Evolutionary conservation across 2,888 invertebrate genomes (phyloP).

Genomic region (Cepaea hortensis): DNA sequence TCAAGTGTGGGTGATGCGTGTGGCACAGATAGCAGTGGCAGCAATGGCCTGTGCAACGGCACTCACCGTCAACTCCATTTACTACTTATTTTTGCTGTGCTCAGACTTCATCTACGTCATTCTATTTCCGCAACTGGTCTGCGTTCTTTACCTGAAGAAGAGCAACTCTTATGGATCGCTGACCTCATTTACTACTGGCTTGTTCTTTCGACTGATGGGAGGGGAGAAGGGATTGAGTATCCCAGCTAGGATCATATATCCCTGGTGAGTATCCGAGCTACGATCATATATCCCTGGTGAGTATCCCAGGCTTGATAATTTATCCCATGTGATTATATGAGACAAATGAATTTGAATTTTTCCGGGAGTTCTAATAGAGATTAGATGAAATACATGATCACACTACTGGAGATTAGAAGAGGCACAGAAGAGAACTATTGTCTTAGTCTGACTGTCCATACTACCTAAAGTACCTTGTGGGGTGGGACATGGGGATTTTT

Average conservation of each 20-base stretch:
- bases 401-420: too few species aligned
- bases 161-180: slow-evolving; percentile 98
- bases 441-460: too few species aligned
- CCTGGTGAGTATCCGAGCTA: slow-evolving; percentile 44
- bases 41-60: slow-evolving; percentile 92
- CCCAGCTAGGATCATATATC: slow-evolving; percentile 33
- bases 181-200: slow-evolving; percentile 70
- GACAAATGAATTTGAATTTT: too few species aligned
- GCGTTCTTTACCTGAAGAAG: slow-evolving; percentile 95
- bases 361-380: too few species aligned
- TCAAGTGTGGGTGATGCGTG: slow-evolving; percentile 90
- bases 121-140: slow-evolving; percentile 96
- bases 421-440: too few species aligned
- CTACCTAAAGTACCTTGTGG: too few species aligned
- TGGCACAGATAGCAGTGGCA: slow-evolving; percentile 85
- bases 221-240: slow-evolving; percentile 48
- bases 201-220: slow-evolving; percentile 49
- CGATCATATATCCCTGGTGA: slow-evolving; percentile 43
- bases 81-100: slow-evolving; percentile 98
- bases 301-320: neutral
- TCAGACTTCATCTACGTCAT: slow-evolving; percentile 99
- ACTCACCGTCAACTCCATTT: slow-evolving; percentile 96
- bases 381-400: too few species aligned
- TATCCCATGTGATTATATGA: too few species aligned
- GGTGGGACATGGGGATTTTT: too few species aligned